A percentile compares a stretch with the other conserved stretches of the same genome.
These are phyloP conservation scores for Leptinotarsa juncta DNA, from an alignment of 2,888 invertebrate species.

Conservation along the genomic window DNA sequence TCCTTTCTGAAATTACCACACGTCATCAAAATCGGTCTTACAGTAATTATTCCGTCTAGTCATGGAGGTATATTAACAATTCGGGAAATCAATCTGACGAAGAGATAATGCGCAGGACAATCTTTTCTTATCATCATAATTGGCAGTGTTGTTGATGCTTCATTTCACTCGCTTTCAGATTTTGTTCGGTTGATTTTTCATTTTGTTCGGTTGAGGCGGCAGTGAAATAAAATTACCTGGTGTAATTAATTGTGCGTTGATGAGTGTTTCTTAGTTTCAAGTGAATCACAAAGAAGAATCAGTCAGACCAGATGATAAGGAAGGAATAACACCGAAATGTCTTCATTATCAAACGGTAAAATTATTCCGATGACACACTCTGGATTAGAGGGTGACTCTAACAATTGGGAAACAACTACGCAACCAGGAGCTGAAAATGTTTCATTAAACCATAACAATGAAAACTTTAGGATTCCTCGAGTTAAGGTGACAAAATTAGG, in stretches of 20 bases:
- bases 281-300: neutral
- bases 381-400: neutral
- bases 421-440: neutral
- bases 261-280: no score
- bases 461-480: slow-evolving; percentile 1
- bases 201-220: no score
- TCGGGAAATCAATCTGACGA: neutral
- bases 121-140: neutral
- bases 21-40: neutral
- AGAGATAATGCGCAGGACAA: slow-evolving; percentile 10
- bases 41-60: neutral
- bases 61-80: neutral
- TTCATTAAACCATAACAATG: neutral
- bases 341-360: neutral
- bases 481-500: neutral
- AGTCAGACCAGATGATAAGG: neutral
- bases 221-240: no score
- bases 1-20: neutral
- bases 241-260: no score
- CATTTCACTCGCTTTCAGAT: neutral
- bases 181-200: no score
- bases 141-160: neutral
- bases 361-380: neutral
- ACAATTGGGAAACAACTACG: no score
- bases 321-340: neutral